These are phyloP conservation scores for Palythoa grandis DNA, from an alignment of 92 coral and sea anemone genomes.

Conservation along the genomic window DNA sequence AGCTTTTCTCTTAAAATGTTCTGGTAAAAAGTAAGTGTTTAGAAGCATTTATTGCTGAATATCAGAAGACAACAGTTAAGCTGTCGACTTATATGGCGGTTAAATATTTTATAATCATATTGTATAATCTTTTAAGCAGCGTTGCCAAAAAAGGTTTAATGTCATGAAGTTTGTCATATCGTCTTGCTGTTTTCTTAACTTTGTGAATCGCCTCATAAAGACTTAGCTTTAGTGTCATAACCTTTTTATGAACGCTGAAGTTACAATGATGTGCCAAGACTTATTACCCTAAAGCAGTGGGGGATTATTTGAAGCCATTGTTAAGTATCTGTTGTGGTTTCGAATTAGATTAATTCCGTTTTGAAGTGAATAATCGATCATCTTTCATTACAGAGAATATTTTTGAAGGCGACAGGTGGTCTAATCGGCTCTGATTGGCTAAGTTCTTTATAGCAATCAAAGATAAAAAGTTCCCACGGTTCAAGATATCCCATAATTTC, in stretches of 20 bases:
- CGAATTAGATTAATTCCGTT: constrained; percentile 6
- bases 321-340: neutral
- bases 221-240: neutral
- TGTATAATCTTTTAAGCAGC: neutral
- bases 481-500: constrained; percentile 58
- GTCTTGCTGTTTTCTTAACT: constrained; percentile 4
- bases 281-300: neutral
- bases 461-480: constrained; percentile 80
- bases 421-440: constrained; percentile 33
- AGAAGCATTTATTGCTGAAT: neutral
- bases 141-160: neutral
- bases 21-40: too few species aligned
- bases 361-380: constrained; percentile 30
- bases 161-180: neutral
- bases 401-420: constrained; percentile 47
- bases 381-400: constrained; percentile 28
- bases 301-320: constrained; percentile 16
- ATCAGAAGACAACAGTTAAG: neutral
- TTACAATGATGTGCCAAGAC: constrained; percentile 20
- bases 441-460: constrained; percentile 37
- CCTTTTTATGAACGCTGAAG: neutral
- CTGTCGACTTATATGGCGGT: neutral
- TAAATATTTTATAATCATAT: neutral
- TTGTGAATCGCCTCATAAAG: neutral
- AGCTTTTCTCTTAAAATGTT: neutral